Base-by-base conservation (phyloP, 2,113 vertebrate species). In the Paedocypris sp. region DNA sequence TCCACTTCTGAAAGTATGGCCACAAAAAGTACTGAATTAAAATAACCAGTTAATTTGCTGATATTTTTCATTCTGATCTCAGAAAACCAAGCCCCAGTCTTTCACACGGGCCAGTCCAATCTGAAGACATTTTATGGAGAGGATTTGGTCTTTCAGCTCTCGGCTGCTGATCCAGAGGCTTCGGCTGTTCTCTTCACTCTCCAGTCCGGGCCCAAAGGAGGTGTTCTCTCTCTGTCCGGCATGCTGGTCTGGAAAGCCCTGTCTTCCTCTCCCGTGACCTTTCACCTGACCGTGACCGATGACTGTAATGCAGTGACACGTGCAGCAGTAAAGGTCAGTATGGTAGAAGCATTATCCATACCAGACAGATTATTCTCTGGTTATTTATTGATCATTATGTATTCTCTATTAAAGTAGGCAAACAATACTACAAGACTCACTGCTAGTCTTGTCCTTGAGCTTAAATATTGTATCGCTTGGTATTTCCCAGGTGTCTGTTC, bases 101-200 rank as follows among this genome's bases (percentile, higher is more conserved):
- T 93, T 74, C 84, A 88, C 73, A 61, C 35, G 6, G 59, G 52
- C 1, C 83, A 82, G 48, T 59, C 48, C 35, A 67, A 0, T 12
- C 83, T 94, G 3, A 75, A 79, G 59, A 68, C 86, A 5, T 93
- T 94, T 80, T 77, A 82, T 20, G 87, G 87, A 11, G 88, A 94
- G 78, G 75, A 80, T 48, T 89, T 95, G 64, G 66, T 85, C 0
- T 90, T 89, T 74, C 90, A 90, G 71, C 85, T 97, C 10, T 62
- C 67, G 29, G 89, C 90, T n/a, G 78, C 66, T 26, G 91, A 96
- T 74, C 87, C 87, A 0, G 91, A 95, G 72, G 88, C 87, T 29
- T 91, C 90, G 5, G 70, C 75, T 10, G 63, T 92, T 59, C 62
- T 79, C 64, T 94, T 92, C 73, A 79, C 68, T 0, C 38, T 93